Percentiles rank a stretch among this genome's conserved stretches.
phyloP scores from a whole-genome alignment of 35 echinoderm and acorn worm species.

The Anneissia japonica region DNA sequence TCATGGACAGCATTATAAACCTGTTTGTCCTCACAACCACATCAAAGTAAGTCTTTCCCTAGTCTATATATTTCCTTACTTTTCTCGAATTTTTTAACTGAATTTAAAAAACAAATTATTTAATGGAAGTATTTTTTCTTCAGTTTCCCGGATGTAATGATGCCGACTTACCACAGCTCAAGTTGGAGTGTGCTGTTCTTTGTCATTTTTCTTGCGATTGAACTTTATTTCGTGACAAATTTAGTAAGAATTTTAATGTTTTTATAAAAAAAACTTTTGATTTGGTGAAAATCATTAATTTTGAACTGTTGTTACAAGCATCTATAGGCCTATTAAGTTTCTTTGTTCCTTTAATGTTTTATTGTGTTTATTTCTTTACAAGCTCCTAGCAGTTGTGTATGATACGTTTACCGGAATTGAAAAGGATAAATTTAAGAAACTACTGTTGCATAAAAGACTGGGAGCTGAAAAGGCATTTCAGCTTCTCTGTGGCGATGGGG shows the following conservation, averaged over 20 bases:
- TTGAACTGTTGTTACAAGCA: no score
- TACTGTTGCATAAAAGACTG: slow-evolving; percentile 64
- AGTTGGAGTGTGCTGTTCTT: slow-evolving; percentile 64
- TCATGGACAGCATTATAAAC: slow-evolving; percentile 68
- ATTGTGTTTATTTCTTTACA: no score
- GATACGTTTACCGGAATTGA: slow-evolving; percentile 95
- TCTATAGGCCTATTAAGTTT: no score
- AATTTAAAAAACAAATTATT: no score
- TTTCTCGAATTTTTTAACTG: no score
- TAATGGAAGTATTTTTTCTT: no score
- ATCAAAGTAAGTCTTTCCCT: slow-evolving; percentile 79
- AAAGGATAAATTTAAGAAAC: slow-evolving; percentile 84
- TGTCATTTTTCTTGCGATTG: slow-evolving; percentile 69
- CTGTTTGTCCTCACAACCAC: slow-evolving; percentile 90
- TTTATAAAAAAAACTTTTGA: no score
- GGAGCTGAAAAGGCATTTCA: slow-evolving; percentile 74
- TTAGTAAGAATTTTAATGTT: no score
- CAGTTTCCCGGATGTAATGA: slow-evolving; percentile 97
- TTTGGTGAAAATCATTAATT: no score
- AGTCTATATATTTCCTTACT: not conserved
- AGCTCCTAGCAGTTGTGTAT: slow-evolving; percentile 93
- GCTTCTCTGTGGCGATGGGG: slow-evolving; percentile 75
- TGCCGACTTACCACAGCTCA: slow-evolving; percentile 68
- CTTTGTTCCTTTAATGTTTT: no score
- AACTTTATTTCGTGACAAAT: slow-evolving; percentile 85